Evolutionary conservation across 2,797 vertebrate genomes (phyloP).

Genomic region (Muscicapa comitata): DNA sequence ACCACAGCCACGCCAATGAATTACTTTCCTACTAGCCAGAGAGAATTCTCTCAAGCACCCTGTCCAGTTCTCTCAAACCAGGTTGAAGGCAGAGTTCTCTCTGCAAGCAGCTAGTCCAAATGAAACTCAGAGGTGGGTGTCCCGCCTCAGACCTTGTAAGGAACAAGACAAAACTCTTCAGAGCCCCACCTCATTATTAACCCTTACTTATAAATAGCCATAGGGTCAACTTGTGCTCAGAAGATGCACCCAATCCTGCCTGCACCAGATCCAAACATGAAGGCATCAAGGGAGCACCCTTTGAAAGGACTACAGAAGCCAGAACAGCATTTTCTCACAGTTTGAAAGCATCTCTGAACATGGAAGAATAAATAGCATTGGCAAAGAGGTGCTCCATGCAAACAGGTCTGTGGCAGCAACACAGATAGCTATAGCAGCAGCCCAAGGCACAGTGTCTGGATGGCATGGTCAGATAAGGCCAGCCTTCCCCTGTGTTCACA

Average conservation of each 20-base stretch:
- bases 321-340: neutral
- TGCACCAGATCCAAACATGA: neutral
- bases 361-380: neutral
- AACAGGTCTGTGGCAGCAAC: neutral
- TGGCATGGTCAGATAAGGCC: neutral
- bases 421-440: neutral
- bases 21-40: neutral
- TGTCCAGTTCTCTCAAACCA: neutral
- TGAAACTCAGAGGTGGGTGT: neutral
- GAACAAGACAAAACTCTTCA: neutral
- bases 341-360: neutral
- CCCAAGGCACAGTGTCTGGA: accelerated
- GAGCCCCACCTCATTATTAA: neutral
- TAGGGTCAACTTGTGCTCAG: neutral
- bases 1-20: neutral
- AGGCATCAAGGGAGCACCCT: neutral
- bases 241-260: neutral
- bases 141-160: neutral
- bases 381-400: neutral
- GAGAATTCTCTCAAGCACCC: neutral
- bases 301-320: neutral
- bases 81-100: neutral
- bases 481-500: neutral
- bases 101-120: neutral
- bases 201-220: neutral